phyloP scores from a whole-genome alignment of 2,113 vertebrate genomes.

The Amblyornis subalaris region DNA sequence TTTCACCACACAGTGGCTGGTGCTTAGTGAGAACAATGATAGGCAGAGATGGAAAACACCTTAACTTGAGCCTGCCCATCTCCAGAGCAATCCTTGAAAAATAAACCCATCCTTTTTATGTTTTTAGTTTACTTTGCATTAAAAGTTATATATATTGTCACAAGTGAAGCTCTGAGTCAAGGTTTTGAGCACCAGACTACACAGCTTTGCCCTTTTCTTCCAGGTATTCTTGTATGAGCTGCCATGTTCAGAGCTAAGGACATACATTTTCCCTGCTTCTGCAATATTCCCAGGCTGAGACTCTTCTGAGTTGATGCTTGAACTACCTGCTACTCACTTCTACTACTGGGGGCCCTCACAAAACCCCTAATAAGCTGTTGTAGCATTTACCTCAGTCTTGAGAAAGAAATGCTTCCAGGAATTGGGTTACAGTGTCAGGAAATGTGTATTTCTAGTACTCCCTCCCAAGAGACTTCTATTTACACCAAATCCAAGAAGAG shows the following conservation, averaged over 20 bases:
- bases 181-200: neutral
- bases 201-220: neutral
- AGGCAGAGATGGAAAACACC: neutral
- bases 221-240: neutral
- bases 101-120: neutral
- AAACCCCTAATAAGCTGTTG: neutral
- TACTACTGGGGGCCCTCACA: neutral
- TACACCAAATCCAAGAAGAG: conserved; percentile 16
- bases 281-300: neutral
- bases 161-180: neutral
- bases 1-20: neutral
- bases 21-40: neutral
- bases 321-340: conserved; percentile 18
- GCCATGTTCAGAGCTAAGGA: neutral
- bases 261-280: neutral
- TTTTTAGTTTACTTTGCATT: neutral
- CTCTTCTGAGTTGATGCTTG: neutral
- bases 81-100: neutral
- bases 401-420: conserved; percentile 51
- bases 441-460: conserved; percentile 8
- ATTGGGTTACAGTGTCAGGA: conserved; percentile 36
- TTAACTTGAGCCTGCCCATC: neutral
- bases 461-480: conserved; percentile 26
- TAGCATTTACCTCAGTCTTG: neutral
- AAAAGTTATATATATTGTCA: neutral